Evolutionary conservation across 2,113 vertebrate species (phyloP).

Genomic region (Pluvialis apricaria): DNA sequence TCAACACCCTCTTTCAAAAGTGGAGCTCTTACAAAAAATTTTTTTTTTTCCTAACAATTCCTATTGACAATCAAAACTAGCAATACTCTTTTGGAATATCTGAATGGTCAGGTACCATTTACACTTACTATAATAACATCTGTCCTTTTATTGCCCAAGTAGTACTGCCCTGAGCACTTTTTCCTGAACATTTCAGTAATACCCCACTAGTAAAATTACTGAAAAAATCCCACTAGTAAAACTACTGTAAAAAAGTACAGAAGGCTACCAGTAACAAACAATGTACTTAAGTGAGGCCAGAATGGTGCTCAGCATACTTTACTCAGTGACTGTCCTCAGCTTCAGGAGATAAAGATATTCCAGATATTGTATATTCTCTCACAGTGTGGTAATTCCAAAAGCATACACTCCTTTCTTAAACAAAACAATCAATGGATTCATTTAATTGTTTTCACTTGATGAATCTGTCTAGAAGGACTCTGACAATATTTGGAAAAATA

Average conservation of each 20-base stretch:
- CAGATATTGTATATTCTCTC: neutral
- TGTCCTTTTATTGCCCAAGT: neutral
- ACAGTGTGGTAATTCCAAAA: neutral
- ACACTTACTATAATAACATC: neutral
- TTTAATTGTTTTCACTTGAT: neutral
- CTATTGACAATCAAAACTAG: neutral
- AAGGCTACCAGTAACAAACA: neutral
- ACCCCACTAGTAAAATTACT: neutral
- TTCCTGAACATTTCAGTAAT: neutral
- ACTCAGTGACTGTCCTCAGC: no score
- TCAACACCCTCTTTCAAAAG: neutral
- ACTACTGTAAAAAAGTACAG: neutral
- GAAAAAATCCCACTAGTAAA: neutral
- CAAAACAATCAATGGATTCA: neutral
- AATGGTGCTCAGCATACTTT: neutral
- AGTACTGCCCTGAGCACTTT: neutral
- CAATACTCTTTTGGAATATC: neutral
- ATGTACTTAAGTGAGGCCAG: neutral
- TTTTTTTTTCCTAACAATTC: neutral
- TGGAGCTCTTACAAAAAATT: rapidly evolving
- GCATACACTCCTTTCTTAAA: neutral
- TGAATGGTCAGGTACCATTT: neutral
- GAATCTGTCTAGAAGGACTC: neutral
- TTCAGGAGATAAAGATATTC: neutral
- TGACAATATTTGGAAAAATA: neutral